Evolutionary conservation across 2,888 invertebrate species (phyloP).

Genomic region (Cacoxenus indagator): DNA sequence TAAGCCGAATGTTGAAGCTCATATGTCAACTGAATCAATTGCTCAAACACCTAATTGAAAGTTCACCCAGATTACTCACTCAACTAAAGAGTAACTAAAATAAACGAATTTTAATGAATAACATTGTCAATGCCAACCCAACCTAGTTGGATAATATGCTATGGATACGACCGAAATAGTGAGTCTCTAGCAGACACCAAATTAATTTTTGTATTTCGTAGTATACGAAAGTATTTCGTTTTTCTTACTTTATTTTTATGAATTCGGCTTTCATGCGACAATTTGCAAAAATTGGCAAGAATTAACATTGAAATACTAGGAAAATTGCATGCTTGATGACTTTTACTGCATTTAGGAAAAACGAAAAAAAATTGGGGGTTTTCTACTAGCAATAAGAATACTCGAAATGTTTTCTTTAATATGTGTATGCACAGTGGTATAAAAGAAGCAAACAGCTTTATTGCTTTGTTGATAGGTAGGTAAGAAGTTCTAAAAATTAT

Average conservation of each 20-base stretch:
- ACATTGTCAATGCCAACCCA: not conserved
- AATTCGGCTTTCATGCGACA: not conserved
- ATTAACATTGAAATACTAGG: not conserved
- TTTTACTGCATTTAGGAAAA: not conserved
- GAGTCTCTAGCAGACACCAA: not conserved
- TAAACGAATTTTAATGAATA: not conserved
- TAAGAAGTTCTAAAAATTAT: too few species aligned
- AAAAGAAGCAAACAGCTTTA: too few species aligned
- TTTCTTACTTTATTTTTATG: not conserved
- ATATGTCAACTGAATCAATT: not conserved
- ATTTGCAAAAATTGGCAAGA: not conserved
- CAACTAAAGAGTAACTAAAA: not conserved
- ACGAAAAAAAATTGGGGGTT: not conserved
- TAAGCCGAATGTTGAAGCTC: not conserved
- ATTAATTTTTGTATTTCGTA: too few species aligned
- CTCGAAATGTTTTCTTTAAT: too few species aligned
- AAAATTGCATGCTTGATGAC: not conserved
- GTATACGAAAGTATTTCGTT: not conserved
- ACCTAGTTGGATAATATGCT: too few species aligned
- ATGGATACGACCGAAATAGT: not conserved
- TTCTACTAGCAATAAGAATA: too few species aligned
- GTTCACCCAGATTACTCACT: not conserved
- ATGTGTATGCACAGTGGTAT: too few species aligned
- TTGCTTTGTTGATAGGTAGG: too few species aligned
- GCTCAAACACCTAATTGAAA: constrained; percentile 7